Conservation (phyloP, 2,113 vertebrate genomes). For the Forbesichthys agassizii region DNA sequence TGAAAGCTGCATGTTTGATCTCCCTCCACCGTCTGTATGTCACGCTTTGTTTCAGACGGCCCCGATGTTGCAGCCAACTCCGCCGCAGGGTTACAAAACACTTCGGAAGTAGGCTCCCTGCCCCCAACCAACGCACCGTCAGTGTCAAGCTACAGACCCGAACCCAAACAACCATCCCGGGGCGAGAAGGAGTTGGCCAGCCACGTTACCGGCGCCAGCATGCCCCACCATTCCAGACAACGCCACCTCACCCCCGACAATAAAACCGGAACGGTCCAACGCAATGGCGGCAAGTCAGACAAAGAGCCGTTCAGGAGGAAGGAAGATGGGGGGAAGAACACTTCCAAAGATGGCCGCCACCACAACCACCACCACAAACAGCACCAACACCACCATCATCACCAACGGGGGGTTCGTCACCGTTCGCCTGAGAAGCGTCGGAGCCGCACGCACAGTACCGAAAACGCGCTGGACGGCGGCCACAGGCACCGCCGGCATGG, state of each 20-base stretch:
- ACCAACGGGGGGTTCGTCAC: constrained; percentile 68
- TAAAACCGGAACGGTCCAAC: constrained; percentile 65
- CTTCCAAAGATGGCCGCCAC: constrained; percentile 48
- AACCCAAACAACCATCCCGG: constrained; percentile 88
- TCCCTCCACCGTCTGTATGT: constrained; percentile 75
- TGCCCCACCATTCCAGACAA: constrained; percentile 79
- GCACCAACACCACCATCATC: constrained; percentile 10
- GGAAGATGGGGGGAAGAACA: constrained; percentile 61
- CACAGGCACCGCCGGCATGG: constrained; percentile 69
- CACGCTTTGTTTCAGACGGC: constrained; percentile 86
- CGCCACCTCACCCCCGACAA: constrained; percentile 83
- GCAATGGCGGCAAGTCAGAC: constrained; percentile 48
- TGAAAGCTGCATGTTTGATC: constrained; percentile 53
- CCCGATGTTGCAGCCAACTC: constrained; percentile 78
- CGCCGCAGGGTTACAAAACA: constrained; percentile 88
- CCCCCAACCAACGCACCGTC: constrained; percentile 76
- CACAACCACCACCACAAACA: constrained; percentile 74
- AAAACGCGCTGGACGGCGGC: constrained; percentile 83
- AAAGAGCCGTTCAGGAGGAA: constrained; percentile 53
- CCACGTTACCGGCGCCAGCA: constrained; percentile 80
- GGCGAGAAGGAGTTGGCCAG: constrained; percentile 82
- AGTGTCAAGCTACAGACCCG: constrained; percentile 89
- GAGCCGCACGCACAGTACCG: constrained; percentile 82
- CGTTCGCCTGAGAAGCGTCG: constrained; percentile 81
- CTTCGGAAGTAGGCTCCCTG: constrained; percentile 89